A percentile compares a stretch with the other conserved stretches of the same genome.
Evolutionary conservation across 1,140 invertebrate species (phyloP).

Genomic region (Cydia splendana): DNA sequence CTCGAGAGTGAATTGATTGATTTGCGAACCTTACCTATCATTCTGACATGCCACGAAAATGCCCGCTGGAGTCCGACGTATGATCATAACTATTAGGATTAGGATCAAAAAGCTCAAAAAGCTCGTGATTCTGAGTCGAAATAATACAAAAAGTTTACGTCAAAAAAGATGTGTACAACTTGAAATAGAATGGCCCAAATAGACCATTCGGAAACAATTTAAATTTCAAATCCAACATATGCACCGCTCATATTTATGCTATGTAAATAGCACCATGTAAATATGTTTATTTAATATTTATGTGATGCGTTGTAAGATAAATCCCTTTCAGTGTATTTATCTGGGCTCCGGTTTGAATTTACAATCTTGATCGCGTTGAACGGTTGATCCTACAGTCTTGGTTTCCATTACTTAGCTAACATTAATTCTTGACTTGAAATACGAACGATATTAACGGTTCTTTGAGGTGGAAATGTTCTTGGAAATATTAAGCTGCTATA

Average conservation of each 20-base stretch:
- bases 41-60: too few relatives aligned
- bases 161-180: too few relatives aligned
- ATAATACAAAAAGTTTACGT: too few relatives aligned
- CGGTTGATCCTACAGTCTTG: not conserved
- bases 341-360: conserved; percentile 12
- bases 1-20: too few relatives aligned
- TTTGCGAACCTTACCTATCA: too few relatives aligned
- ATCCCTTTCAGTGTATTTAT: conserved; percentile 11
- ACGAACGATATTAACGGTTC: not conserved
- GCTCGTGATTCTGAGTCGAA: too few relatives aligned
- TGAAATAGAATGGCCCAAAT: conserved; percentile 34
- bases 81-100: too few relatives aligned
- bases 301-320: conserved; percentile 10
- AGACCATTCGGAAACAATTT: conserved; percentile 41
- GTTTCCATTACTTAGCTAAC: not conserved
- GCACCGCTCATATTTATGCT: not conserved
- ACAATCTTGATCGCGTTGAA: conserved; percentile 2
- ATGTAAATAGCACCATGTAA: conserved; percentile 25
- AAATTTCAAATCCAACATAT: conserved; percentile 22
- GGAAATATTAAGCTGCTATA: too few relatives aligned
- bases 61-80: too few relatives aligned
- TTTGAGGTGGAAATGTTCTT: not conserved
- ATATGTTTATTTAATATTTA: conserved; percentile 23
- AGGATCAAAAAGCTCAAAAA: too few relatives aligned
- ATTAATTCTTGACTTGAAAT: not conserved